Conservation (phyloP, 1,140 invertebrate genomes). For the Musca domestica region DNA sequence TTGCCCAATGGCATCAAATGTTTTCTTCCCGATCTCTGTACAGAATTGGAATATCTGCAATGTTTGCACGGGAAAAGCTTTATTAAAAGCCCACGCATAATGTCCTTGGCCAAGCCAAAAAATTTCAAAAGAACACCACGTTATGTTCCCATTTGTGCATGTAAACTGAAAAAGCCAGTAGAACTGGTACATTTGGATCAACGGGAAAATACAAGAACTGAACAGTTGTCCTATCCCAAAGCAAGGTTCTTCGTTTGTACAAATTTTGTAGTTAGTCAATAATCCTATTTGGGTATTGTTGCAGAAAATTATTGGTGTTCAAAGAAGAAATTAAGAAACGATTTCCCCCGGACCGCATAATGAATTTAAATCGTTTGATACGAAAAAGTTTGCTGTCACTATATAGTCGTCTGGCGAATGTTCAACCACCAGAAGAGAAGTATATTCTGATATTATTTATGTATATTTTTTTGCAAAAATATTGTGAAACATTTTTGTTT, state of each 20-base stretch:
- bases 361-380: conserved; percentile 38
- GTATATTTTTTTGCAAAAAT: not conserved
- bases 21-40: conserved; percentile 35
- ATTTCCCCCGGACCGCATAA: conserved; percentile 28
- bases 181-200: conserved; percentile 33
- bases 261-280: not conserved
- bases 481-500: not conserved
- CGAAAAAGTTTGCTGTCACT: conserved; percentile 43
- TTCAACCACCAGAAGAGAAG: conserved; percentile 26
- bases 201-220: conserved; percentile 38
- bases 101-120: conserved; percentile 35
- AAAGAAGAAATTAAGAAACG: conserved; percentile 26
- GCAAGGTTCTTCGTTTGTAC: conserved; percentile 27
- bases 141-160: conserved; percentile 38
- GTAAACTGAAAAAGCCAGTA: conserved; percentile 38
- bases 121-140: conserved; percentile 15
- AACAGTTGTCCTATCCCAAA: conserved; percentile 40
- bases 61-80: conserved; percentile 33
- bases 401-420: conserved; percentile 43
- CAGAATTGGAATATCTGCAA: conserved; percentile 32
- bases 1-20: conserved; percentile 39
- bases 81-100: conserved; percentile 33
- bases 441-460: conserved; percentile 16
- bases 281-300: not conserved
- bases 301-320: conserved; percentile 10